Evolutionary conservation across 2,888 invertebrate species (phyloP), one percentile per base, ranked within the genome.

Genomic region (Erebia epiphron): DNA sequence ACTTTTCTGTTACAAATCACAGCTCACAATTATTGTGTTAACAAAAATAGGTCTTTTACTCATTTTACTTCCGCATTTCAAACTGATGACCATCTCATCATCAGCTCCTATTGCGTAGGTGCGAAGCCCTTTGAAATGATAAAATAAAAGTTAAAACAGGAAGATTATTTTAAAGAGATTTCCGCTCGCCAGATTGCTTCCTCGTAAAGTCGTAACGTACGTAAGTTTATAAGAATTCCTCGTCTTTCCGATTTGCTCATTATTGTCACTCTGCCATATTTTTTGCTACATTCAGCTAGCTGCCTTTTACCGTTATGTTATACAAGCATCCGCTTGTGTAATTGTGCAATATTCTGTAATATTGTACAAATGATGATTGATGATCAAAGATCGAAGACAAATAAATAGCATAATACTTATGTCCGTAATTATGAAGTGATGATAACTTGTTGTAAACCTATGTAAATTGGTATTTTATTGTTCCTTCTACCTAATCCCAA

Each of bases 321-420:
- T 13, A 60, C 41, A 16, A 16, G n/a, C 16, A 43, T 61, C 16
- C 8, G 54, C 16, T 10, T 10, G 11, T 56, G 10, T 54, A 16
- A 65, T 54, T 65, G 65, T 52, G 52, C 26, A 65, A 54, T 52
- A 66, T 66, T 56, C 41, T 66, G 56, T n/a, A 56, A 65, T 65
- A 16, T 54, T 54, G 9, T 65, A 14, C 35, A 35, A 0, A 35
- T 7, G 35, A 35, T 35, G 35, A 35, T 35, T 16, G 26, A 52
- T 52, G 16, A 16, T 26, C 50, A n/a, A 41, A 14, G 21, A 16
- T 16, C 21, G 18, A 14, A 43, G 14, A 63, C 49, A 49, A 16
- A 52, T 43, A 43, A 43, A 43, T 10, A 43, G 10, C 46, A 46
- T 35, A 35, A 35, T 35, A n/a, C n/a, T n/a, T 21, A 35, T 35